phyloP scores from a whole-genome alignment of 2,888 invertebrate species.

The Lithosia quadra region DNA sequence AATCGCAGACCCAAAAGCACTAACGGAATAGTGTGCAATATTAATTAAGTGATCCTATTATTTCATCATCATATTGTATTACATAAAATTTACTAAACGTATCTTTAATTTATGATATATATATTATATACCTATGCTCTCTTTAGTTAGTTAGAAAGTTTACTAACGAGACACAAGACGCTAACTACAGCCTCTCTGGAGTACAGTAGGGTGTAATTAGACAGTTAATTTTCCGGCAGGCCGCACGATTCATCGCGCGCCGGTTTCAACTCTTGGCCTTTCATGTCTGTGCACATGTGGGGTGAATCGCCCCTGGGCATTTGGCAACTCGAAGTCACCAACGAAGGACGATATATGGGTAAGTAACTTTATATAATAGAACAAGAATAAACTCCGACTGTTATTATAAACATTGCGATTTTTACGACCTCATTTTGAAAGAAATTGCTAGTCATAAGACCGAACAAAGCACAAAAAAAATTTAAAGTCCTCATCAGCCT shows the following conservation, averaged over 20 bases:
- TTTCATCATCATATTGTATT: not conserved
- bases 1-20: not conserved
- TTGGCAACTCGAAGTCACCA: slow-evolving; percentile 98
- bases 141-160: slow-evolving; percentile 32
- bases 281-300: slow-evolving; percentile 99
- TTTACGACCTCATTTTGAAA: slow-evolving; percentile 42
- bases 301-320: slow-evolving; percentile 97
- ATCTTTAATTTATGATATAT: not conserved
- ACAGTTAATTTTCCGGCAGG: slow-evolving; percentile 77
- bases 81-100: not conserved
- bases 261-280: slow-evolving; percentile 99
- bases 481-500: slow-evolving; percentile 34
- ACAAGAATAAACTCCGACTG: slow-evolving; percentile 31
- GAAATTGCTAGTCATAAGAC: slow-evolving; percentile 47
- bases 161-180: slow-evolving; percentile 53
- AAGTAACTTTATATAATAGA: slow-evolving; percentile 61
- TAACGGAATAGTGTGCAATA: not conserved
- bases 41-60: not conserved
- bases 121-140: not conserved
- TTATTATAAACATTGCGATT: slow-evolving; percentile 42
- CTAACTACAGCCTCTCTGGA: slow-evolving; percentile 45
- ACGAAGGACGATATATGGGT: slow-evolving; percentile 96
- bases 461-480: slow-evolving; percentile 35
- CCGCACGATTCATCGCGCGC: slow-evolving; percentile 95
- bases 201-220: slow-evolving; percentile 57